Base-by-base conservation (phyloP, 2,113 vertebrate species). In the Craseonycteris thonglongyai region DNA sequence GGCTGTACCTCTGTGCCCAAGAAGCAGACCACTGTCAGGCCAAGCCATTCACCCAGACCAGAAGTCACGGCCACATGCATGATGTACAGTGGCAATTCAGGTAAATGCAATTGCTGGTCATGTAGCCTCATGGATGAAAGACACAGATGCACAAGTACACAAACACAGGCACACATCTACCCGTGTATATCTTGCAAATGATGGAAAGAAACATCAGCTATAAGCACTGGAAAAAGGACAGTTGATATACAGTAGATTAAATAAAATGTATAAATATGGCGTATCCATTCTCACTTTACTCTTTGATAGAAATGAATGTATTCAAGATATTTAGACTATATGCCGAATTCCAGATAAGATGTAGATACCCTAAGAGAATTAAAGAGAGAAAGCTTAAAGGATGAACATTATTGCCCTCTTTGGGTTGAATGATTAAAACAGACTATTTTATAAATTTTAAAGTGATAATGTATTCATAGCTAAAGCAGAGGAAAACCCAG, bases 71-170 rank as follows among this genome's bases (percentile, higher is more conserved):
- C 97, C 97, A 96, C 98, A 98, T 96, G 98, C 98, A 97, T 91
- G 96, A 72, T 97, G 97, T 97, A 91, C 97, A 83, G 96, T 96
- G 97, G 98, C 98, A 98, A 98, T 99, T 98, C 98, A 97, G 98
- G 98, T 98, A 98, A 51, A 99, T 98, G 98, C 98, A 97, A 97
- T 97, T 98, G 98, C 98, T 97, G 98, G 98, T 96, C 98, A 97
- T 98, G 96, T 92, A 97, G 97, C 97, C 97, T 97, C 96, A 94
- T 97, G 97, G 98, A 98, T 98, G 98, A 98, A 98, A 97, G 96
- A 98, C 97, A 98, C n/a, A 59, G 18, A 7, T n/a, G 4, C 7
- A 1, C 9, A 15, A 6, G 59, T 7, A 7, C 12, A 5, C 28
- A 51, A 47, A 40, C 40, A 12, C 47, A 12, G 0, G 6, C 79